Evolutionary conservation across 2,888 invertebrate species (phyloP).

Genomic region (Ormyrus labotus): DNA sequence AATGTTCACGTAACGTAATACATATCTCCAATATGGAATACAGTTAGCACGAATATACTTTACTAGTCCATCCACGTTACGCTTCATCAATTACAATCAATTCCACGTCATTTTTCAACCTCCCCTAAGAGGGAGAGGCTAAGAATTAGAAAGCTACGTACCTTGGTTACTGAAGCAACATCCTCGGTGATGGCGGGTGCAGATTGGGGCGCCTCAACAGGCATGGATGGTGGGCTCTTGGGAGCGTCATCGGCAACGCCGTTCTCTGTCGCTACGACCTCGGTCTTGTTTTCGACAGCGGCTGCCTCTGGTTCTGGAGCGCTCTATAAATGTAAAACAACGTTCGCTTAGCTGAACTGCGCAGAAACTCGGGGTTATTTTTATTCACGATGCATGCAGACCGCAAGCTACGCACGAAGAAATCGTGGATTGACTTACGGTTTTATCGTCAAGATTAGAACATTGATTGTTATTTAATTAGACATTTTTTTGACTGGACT

Average conservation of each 20-base stretch:
- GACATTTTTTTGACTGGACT: conserved; percentile 22
- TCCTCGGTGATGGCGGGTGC: conserved; percentile 74
- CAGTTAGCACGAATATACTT: too few relatives aligned
- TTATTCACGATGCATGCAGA: conserved; percentile 16
- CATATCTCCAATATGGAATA: too few relatives aligned
- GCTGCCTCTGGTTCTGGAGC: conserved; percentile 65
- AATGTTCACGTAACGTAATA: too few relatives aligned
- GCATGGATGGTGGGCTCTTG: conserved; percentile 68
- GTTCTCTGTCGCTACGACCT: conserved; percentile 67
- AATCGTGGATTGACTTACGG: not conserved
- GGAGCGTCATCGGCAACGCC: conserved; percentile 65
- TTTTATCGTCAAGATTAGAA: conserved; percentile 27
- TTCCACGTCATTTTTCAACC: too few relatives aligned
- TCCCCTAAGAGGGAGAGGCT: too few relatives aligned
- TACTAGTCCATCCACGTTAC: too few relatives aligned
- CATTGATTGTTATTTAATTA: conserved; percentile 11
- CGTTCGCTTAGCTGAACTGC: not conserved
- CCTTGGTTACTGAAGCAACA: conserved; percentile 74
- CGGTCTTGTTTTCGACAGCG: conserved; percentile 63
- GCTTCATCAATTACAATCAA: too few relatives aligned
- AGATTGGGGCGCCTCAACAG: conserved; percentile 62
- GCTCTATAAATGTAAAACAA: conserved; percentile 62
- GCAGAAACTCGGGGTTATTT: not conserved
- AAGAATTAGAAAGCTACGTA: conserved; percentile 47
- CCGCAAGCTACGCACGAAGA: not conserved